phyloP scores from a whole-genome alignment of 2,888 invertebrate species.

The Pterostichus madidus region DNA sequence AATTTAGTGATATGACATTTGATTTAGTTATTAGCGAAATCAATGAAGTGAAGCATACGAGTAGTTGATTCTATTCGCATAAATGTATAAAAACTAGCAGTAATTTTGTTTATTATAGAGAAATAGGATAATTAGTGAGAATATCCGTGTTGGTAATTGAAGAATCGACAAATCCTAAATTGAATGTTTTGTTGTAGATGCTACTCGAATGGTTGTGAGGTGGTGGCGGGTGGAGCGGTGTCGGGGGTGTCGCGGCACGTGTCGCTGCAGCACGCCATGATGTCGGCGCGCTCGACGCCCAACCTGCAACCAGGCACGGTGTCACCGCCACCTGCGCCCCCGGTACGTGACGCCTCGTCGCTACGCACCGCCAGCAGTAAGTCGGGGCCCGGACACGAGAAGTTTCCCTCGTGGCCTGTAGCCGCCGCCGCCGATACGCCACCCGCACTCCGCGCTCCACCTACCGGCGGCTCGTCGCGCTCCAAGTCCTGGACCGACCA shows the following conservation, averaged over 20 bases:
- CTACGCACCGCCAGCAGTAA: constrained; percentile 86
- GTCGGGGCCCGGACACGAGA: constrained; percentile 86
- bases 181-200: constrained; percentile 50
- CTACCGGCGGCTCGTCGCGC: constrained; percentile 80
- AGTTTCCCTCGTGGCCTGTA: constrained; percentile 87
- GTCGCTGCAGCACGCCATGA: constrained; percentile 74
- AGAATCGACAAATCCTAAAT: not conserved
- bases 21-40: too few relatives aligned
- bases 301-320: constrained; percentile 74
- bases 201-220: constrained; percentile 64
- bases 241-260: constrained; percentile 68
- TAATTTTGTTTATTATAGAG: too few relatives aligned
- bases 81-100: too few relatives aligned
- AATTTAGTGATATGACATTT: too few relatives aligned
- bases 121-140: too few relatives aligned
- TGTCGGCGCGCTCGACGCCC: constrained; percentile 78
- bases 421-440: constrained; percentile 80
- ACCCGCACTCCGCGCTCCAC: constrained; percentile 75
- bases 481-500: constrained; percentile 87
- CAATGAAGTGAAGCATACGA: too few relatives aligned
- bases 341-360: constrained; percentile 84
- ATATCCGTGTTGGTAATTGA: too few relatives aligned
- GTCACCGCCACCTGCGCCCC: constrained; percentile 73
- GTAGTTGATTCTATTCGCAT: too few relatives aligned
- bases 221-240: constrained; percentile 68